Percentiles rank a stretch among this genome's conserved stretches.
phyloP scores from a whole-genome alignment of 1,140 invertebrate genomes.

The Coptotermes formosanus region DNA sequence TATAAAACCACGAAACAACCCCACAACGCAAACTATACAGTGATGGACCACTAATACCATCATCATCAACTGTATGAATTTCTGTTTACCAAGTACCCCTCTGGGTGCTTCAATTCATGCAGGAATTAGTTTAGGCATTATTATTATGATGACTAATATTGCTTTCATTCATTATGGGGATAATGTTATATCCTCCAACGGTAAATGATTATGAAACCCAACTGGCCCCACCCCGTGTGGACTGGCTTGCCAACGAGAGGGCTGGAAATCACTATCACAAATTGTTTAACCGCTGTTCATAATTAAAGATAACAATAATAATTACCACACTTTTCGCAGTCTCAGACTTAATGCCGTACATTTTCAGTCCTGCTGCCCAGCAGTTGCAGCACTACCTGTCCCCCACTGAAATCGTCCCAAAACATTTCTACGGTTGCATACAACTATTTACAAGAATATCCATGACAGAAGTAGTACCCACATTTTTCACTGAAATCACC shows the following conservation, averaged over 20 bases:
- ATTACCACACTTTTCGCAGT: background rate
- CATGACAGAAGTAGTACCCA: no score
- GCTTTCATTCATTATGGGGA: constrained; percentile 33
- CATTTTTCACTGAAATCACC: no score
- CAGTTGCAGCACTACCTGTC: no score
- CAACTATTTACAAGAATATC: no score
- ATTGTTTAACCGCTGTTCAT: background rate
- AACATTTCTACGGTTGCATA: no score
- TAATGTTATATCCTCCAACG: constrained; percentile 29
- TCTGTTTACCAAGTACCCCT: constrained; percentile 31
- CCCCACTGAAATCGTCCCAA: no score
- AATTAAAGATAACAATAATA: background rate
- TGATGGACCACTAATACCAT: constrained; percentile 31
- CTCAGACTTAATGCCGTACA: background rate
- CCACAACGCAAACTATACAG: constrained; percentile 20
- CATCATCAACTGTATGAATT: constrained; percentile 32
- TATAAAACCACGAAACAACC: constrained; percentile 35
- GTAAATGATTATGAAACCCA: constrained; percentile 28
- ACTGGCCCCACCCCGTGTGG: background rate
- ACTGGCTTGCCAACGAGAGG: background rate
- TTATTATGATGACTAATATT: constrained; percentile 31
- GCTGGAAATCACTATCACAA: background rate
- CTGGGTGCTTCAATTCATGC: constrained; percentile 35
- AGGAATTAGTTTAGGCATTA: constrained; percentile 34
- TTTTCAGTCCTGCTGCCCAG: background rate